These are phyloP conservation scores for Ostrea denselamellosa DNA, from an alignment of 1,140 invertebrate species.

Conservation along the genomic window DNA sequence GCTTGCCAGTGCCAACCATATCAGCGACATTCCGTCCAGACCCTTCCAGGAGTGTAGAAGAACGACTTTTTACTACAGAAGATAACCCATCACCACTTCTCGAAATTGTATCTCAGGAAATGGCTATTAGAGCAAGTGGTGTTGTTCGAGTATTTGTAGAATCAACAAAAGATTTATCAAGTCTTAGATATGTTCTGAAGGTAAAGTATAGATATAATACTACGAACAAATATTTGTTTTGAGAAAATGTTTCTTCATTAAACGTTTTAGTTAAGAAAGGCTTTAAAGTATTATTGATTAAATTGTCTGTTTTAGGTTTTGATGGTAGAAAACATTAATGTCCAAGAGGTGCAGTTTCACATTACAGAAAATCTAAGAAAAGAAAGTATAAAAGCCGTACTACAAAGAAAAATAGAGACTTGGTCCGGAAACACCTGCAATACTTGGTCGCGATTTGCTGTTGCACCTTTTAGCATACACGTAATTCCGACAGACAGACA, in stretches of 20 bases:
- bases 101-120: constrained; percentile 14
- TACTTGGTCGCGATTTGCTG: constrained; percentile 53
- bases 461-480: constrained; percentile 53
- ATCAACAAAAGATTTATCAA: background rate
- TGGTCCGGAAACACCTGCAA: constrained; percentile 58
- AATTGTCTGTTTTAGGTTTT: constrained; percentile 52
- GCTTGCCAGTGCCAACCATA: background rate
- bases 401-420: constrained; percentile 58
- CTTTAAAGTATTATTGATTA: background rate
- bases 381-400: constrained; percentile 45
- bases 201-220: background rate
- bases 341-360: constrained; percentile 47
- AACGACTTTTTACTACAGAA: constrained; percentile 5
- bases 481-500: constrained; percentile 27
- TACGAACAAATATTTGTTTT: no score
- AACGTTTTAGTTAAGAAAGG: background rate
- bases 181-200: constrained; percentile 7
- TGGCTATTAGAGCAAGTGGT: background rate
- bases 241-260: no score
- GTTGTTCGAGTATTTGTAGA: constrained; percentile 3
- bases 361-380: constrained; percentile 41
- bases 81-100: background rate
- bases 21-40: background rate
- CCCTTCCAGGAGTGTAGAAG: background rate
- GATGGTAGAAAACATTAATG: constrained; percentile 58